Evolutionary conservation across 2,797 vertebrate genomes (phyloP).

Genomic region (Lepus oiostolus): DNA sequence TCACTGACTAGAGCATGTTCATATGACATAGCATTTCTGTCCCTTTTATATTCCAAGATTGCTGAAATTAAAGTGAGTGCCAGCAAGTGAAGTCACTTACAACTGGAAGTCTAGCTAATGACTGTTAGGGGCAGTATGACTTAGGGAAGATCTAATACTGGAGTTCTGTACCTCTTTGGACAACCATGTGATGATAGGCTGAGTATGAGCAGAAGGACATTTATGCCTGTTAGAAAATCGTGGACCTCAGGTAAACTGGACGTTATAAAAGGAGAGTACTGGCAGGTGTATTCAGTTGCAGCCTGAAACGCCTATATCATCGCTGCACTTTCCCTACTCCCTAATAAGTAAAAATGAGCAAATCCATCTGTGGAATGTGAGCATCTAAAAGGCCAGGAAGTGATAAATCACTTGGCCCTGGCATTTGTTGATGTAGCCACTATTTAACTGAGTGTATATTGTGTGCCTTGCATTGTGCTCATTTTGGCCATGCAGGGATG

Average conservation of each 20-base stretch:
- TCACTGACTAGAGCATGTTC: background rate
- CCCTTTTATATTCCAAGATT: background rate
- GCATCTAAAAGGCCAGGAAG: background rate
- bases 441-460: constrained; percentile 22
- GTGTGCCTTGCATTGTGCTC: background rate
- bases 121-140: background rate
- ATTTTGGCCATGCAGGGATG: background rate
- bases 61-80: background rate
- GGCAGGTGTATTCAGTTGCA: background rate
- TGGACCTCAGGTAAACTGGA: background rate
- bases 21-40: background rate
- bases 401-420: background rate
- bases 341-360: background rate
- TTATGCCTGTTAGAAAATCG: background rate
- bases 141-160: constrained; percentile 43
- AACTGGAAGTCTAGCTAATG: background rate
- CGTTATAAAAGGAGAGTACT: background rate
- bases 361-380: background rate
- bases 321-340: background rate
- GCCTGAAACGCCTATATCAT: background rate
- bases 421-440: background rate
- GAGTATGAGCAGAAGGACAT: background rate
- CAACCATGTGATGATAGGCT: background rate
- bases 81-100: constrained; percentile 12
- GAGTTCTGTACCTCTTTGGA: constrained; percentile 7